Conservation (phyloP, 1,140 invertebrate species). For the Bombyx mori region DNA sequence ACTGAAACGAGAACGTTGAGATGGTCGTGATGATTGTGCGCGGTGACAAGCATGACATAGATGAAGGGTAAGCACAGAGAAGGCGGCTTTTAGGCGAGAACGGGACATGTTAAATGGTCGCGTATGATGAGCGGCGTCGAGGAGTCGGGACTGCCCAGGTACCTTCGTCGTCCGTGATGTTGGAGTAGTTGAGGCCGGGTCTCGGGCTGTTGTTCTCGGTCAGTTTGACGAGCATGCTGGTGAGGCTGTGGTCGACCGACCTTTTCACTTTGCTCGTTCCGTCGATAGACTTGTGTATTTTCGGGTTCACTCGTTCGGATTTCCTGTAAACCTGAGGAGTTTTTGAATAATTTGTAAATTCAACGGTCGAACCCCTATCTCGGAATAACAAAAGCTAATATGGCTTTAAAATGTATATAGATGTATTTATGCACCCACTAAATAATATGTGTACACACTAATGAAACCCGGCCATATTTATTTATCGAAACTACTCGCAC, state of each 20-base stretch:
- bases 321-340: constrained; percentile 44
- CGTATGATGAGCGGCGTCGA: constrained; percentile 2
- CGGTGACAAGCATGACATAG: constrained; percentile 20
- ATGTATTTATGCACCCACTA: too few species aligned
- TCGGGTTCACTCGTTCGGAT: constrained; percentile 14
- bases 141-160: not conserved
- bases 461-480: too few species aligned
- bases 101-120: constrained; percentile 7
- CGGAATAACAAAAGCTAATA: too few species aligned
- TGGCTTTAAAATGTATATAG: too few species aligned
- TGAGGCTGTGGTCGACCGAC: constrained; percentile 34
- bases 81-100: constrained; percentile 14
- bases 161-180: constrained; percentile 42
- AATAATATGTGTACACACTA: too few species aligned
- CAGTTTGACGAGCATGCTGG: constrained; percentile 58
- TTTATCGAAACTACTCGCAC: too few species aligned
- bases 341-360: not conserved
- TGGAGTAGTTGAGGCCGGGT: constrained; percentile 36
- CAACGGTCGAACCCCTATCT: not conserved
- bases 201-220: constrained; percentile 31
- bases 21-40: constrained; percentile 26
- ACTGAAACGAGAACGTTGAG: constrained; percentile 43
- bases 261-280: constrained; percentile 29
- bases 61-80: constrained; percentile 22
- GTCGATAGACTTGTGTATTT: not conserved